Conservation (phyloP, 2,888 invertebrate genomes). For the Aphodius granarius region DNA sequence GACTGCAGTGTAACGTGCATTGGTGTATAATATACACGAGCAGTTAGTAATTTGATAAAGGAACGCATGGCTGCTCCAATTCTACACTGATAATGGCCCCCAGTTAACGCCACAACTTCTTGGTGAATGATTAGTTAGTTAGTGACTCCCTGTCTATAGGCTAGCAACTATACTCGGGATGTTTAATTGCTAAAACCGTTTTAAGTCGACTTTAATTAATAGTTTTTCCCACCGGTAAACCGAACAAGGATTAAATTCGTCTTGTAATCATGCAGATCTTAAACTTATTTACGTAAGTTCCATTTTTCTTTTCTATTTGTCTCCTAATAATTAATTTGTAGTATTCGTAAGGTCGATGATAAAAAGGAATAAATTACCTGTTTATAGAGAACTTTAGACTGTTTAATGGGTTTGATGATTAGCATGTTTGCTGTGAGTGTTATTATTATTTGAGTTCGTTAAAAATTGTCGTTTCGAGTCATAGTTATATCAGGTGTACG, state of each 20-base stretch:
- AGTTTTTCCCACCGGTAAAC: neutral
- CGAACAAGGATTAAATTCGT: neutral
- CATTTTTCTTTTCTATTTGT: neutral
- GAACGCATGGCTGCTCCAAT: neutral
- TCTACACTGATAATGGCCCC: neutral
- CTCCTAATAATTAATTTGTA: neutral
- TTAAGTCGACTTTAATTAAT: neutral
- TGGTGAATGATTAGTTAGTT: neutral
- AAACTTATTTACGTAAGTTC: neutral
- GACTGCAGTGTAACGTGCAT: too few species aligned
- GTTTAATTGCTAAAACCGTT: neutral
- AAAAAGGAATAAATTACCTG: neutral
- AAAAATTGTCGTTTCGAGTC: neutral
- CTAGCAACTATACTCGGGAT: neutral
- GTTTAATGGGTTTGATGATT: neutral
- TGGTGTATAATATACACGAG: neutral
- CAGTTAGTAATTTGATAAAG: neutral
- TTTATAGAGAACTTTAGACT: neutral
- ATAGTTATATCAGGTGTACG: neutral
- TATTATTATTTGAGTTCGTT: neutral
- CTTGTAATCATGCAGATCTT: neutral
- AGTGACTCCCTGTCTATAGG: neutral
- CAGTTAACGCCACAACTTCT: neutral
- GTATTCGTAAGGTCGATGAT: neutral
- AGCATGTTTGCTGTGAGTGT: too few species aligned